These are phyloP conservation scores for Chaetophractus vellerosus DNA, from an alignment of 2,797 vertebrate species.

Conservation along the genomic window DNA sequence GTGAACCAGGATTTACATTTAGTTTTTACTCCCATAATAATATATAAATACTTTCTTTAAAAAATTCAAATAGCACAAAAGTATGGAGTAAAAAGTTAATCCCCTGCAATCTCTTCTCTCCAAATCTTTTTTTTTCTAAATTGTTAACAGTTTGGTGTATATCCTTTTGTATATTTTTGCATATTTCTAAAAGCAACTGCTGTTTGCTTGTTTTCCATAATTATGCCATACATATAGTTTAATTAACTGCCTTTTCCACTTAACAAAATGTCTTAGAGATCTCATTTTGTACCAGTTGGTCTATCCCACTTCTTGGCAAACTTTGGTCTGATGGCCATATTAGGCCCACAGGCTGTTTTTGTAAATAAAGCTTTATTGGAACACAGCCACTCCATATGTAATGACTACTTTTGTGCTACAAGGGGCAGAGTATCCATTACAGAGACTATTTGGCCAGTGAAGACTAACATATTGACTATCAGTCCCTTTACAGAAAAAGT, in stretches of 20 bases:
- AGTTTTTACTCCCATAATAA: not conserved
- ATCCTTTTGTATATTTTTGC: not conserved
- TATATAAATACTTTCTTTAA: not conserved
- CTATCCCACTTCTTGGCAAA: not conserved
- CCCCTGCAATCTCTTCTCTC: not conserved
- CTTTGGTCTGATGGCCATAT: not conserved
- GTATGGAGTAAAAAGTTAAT: not conserved
- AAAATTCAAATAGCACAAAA: not conserved
- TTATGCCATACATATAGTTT: not conserved
- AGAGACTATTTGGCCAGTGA: not conserved
- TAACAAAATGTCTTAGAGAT: not conserved
- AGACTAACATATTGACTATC: not conserved
- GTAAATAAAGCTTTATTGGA: rapidly evolving
- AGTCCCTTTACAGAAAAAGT: not conserved
- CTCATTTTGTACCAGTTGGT: too few relatives aligned
- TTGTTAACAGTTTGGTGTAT: not conserved
- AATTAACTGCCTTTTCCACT: not conserved
- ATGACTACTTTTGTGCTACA: not conserved
- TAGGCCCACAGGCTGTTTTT: too few relatives aligned
- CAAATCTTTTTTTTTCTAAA: not conserved
- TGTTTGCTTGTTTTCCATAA: not conserved
- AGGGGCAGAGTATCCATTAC: not conserved
- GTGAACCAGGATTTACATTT: not conserved
- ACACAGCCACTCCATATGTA: rapidly evolving
- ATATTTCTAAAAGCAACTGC: not conserved